Evolutionary conservation across 2,113 vertebrate genomes (phyloP), one percentile per base, ranked within the genome.

Genomic region (Brienomyrus brachyistius): DNA sequence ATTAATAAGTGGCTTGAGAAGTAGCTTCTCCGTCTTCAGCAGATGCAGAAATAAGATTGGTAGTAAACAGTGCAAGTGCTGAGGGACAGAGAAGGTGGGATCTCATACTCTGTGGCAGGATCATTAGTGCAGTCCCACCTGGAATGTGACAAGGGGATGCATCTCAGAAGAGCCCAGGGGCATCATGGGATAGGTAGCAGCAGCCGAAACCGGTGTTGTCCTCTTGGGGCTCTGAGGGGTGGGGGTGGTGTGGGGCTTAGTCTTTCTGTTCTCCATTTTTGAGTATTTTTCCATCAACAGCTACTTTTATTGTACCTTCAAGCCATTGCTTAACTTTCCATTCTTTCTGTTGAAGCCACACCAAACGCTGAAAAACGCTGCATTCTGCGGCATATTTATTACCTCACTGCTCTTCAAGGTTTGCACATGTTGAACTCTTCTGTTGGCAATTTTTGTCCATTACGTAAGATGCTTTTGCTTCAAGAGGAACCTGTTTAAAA

Each of bases 81-180:
- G 17, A 47, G 85, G 13, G 86, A 88, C 50, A 31, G 51, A 45
- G 66, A 88, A 31, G 62, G 86, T 51, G 45, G 80, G 35, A 90
- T 59, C 66, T 90, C 89, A 90, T 88, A 52, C 15, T 9, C 21
- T n/a, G 77, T 19, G 31, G 62, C 6, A 52, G 66, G 86, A 90
- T 90, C 50, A 87, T 87, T 90, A 90, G 19, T 45, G 31, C 43
- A 21, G 8, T 45, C 85, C 62, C 86, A 88, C 66, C 86, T 62
- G 40, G 51, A 51, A 35, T 17, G 43, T 77, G 40, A 87, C 35
- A 59, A 31, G 50, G n/a, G 50, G 21, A 52, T 52, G 27, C 27
- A 23, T 48, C 51, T 74, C 66, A 51, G 84, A 48, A 50, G 48
- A 54, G 66, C 31, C 48, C 59, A 54, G 62, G 11, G 62, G 66